A percentile compares a stretch with the other conserved stretches of the same genome.
These are phyloP conservation scores for Pemphigus obesinymphae DNA, from an alignment of 1,140 invertebrate species.

Conservation along the genomic window DNA sequence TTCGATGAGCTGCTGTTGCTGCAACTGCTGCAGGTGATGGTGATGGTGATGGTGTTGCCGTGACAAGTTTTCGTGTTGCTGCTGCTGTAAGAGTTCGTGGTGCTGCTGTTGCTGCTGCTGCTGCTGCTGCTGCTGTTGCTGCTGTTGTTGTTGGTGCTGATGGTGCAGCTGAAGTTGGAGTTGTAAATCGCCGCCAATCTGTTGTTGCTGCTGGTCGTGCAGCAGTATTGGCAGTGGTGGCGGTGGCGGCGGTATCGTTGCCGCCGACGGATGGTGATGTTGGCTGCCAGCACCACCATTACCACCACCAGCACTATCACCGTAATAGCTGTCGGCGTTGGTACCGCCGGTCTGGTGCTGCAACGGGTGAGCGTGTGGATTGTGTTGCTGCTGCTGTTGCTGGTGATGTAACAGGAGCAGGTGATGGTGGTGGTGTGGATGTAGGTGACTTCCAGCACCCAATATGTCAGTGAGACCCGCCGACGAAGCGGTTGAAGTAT, in stretches of 20 bases:
- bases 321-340: background rate
- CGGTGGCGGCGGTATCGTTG: background rate
- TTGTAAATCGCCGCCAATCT: background rate
- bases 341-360: background rate
- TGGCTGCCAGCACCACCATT: background rate
- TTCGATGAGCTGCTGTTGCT: constrained; percentile 19
- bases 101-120: background rate
- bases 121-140: constrained; percentile 10
- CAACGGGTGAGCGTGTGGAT: background rate
- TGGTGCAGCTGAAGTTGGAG: constrained; percentile 17
- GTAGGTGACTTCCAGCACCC: background rate
- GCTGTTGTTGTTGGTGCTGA: constrained; percentile 6
- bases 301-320: background rate
- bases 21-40: constrained; percentile 18
- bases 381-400: background rate
- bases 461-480: background rate
- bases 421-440: constrained; percentile 37
- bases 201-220: constrained; percentile 22
- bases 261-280: background rate
- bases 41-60: constrained; percentile 28
- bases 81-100: background rate
- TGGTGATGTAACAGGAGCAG: constrained; percentile 23
- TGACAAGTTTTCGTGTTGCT: constrained; percentile 3
- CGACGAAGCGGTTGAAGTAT: constrained; percentile 13
- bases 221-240: background rate